Percentiles rank a stretch among this genome's conserved stretches.
These are phyloP conservation scores for Spodoptera exigua DNA, from an alignment of 2,888 invertebrate genomes.

Conservation along the genomic window DNA sequence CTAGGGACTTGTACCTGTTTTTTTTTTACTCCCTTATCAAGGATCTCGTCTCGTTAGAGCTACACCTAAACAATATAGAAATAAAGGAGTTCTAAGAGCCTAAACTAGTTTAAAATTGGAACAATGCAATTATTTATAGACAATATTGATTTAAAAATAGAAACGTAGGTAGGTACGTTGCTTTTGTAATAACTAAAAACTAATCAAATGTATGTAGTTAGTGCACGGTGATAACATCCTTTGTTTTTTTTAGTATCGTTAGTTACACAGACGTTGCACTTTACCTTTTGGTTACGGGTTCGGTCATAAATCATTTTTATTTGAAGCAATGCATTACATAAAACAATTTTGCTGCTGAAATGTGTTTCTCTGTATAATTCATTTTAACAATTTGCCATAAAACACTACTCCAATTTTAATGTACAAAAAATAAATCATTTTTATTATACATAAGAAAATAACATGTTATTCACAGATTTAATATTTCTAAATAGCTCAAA, in stretches of 20 bases:
- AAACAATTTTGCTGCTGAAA: constrained; percentile 8
- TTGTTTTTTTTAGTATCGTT: constrained; percentile 15
- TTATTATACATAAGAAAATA: no score
- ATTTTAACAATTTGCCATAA: not conserved
- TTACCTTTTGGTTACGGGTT: constrained; percentile 10
- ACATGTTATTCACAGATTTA: no score
- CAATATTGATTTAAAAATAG: constrained; percentile 15
- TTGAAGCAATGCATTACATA: constrained; percentile 2
- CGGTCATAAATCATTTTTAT: constrained; percentile 11
- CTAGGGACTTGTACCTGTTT: constrained; percentile 3
- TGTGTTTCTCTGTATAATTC: not conserved
- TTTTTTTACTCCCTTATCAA: no score
- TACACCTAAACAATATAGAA: no score
- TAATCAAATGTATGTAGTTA: constrained; percentile 10
- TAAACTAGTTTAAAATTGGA: constrained; percentile 3
- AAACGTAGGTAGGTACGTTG: constrained; percentile 9
- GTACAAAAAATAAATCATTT: no score
- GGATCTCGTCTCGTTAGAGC: no score
- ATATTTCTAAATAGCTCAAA: no score
- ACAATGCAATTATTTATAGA: constrained; percentile 1
- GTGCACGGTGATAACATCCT: constrained; percentile 12
- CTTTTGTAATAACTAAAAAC: constrained; percentile 11
- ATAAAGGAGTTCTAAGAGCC: not conserved
- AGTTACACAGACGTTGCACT: not conserved
- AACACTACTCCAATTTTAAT: no score